A percentile compares a stretch with the other conserved stretches of the same genome.
These are phyloP conservation scores for Netelia fuscicornis DNA, from an alignment of 2,888 invertebrate species.

Conservation along the genomic window DNA sequence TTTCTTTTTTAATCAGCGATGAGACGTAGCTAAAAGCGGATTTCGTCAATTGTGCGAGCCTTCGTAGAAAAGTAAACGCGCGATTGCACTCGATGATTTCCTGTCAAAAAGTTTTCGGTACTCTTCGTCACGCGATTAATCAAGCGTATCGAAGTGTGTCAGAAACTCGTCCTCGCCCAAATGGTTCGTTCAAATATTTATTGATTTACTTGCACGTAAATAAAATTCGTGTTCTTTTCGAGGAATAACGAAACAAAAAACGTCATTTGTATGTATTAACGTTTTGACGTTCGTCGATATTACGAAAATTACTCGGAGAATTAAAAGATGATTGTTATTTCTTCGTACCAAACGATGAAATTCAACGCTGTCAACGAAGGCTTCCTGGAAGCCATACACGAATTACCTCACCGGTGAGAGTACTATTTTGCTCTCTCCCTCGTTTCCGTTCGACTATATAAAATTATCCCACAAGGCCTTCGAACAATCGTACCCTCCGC, in stretches of 20 bases:
- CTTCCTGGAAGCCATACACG: conserved; percentile 36
- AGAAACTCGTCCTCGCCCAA: not conserved
- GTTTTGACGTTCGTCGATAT: not conserved
- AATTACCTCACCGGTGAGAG: conserved; percentile 54
- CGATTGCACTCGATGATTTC: conserved; percentile 23
- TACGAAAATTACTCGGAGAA: not conserved
- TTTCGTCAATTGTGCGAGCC: not conserved
- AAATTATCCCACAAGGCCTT: conserved; percentile 64
- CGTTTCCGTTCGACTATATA: conserved; percentile 58
- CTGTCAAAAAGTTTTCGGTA: conserved; percentile 9
- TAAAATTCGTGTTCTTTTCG: not conserved
- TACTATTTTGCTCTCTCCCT: conserved; percentile 38
- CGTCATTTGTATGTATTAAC: not conserved
- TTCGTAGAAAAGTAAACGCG: not conserved
- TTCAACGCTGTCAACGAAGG: conserved; percentile 2
- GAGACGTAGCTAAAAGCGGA: not conserved
- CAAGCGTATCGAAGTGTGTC: conserved; percentile 12
- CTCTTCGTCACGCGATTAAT: conserved; percentile 35
- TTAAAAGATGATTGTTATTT: not conserved
- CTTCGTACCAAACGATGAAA: not conserved
- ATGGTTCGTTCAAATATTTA: not conserved
- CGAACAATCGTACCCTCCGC: conserved; percentile 50
- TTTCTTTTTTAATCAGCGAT: not conserved
- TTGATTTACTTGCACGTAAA: not conserved
- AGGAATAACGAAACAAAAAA: not conserved